A percentile compares a stretch with the other conserved stretches of the same genome.
Conservation (phyloP, 2,113 vertebrate species). For the Chaetorhynchus papuensis region DNA sequence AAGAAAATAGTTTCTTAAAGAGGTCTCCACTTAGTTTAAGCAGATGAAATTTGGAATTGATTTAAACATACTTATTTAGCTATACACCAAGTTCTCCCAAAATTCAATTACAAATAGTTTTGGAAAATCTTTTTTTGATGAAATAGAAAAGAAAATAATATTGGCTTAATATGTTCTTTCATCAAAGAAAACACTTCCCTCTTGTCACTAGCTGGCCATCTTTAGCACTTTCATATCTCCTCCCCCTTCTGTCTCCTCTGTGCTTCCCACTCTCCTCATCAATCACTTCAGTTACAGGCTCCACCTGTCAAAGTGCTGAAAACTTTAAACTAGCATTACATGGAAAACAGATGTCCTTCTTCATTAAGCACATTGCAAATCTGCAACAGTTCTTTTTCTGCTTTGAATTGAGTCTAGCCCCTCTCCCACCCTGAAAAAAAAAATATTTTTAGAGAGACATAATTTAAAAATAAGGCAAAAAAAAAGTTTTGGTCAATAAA, state of each 20-base stretch:
- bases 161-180: neutral
- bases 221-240: neutral
- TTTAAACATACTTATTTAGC: neutral
- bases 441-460: neutral
- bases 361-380: neutral
- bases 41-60: neutral
- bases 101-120: neutral
- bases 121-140: neutral
- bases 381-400: neutral
- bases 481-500: neutral
- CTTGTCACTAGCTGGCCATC: neutral
- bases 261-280: neutral
- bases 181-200: neutral
- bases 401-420: neutral
- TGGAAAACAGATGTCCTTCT: neutral
- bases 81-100: neutral
- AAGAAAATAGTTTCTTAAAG: neutral
- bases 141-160: neutral
- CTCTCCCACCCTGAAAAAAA: neutral
- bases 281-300: neutral
- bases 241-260: fast-evolving
- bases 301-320: neutral
- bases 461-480: neutral
- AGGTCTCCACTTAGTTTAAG: neutral
- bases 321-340: neutral